Percentiles rank a stretch among this genome's conserved stretches.
Evolutionary conservation across 2,797 vertebrate genomes (phyloP).

Genomic region (Salarias fasciatus): DNA sequence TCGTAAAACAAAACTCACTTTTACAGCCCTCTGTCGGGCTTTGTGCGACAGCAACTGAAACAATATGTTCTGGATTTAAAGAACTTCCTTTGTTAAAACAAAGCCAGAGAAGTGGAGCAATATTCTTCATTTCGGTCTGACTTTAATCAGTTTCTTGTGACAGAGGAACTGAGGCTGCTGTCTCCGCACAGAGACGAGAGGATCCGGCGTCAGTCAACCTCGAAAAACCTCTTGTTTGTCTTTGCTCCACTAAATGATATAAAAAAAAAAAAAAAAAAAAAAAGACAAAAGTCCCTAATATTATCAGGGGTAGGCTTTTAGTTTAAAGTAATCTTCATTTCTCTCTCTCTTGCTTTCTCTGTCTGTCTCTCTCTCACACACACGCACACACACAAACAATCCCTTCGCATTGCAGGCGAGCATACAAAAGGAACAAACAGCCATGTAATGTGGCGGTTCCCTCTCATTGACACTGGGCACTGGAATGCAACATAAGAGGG

Average conservation of each 20-base stretch:
- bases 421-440: constrained; percentile 85
- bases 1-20: not conserved
- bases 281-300: not conserved
- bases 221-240: too few species aligned
- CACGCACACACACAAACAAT: constrained; percentile 23
- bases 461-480: constrained; percentile 79
- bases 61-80: constrained; percentile 27
- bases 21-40: constrained; percentile 1
- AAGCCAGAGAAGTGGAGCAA: constrained; percentile 20
- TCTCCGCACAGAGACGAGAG: constrained; percentile 8
- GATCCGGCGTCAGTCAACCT: constrained; percentile 15
- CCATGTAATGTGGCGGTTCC: constrained; percentile 84
- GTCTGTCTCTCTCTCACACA: too few species aligned
- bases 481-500: constrained; percentile 73
- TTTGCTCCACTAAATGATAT: constrained; percentile 2
- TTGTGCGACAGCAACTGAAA: constrained; percentile 3
- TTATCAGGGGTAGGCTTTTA: constrained; percentile 4
- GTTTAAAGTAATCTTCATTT: not conserved
- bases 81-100: too few species aligned
- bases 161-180: constrained; percentile 26
- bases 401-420: constrained; percentile 63
- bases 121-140: constrained; percentile 8
- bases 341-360: too few species aligned
- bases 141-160: constrained; percentile 29
- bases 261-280: not conserved